These are phyloP conservation scores for Narcine bancroftii DNA, from an alignment of 2,113 vertebrate genomes.

Conservation along the genomic window DNA sequence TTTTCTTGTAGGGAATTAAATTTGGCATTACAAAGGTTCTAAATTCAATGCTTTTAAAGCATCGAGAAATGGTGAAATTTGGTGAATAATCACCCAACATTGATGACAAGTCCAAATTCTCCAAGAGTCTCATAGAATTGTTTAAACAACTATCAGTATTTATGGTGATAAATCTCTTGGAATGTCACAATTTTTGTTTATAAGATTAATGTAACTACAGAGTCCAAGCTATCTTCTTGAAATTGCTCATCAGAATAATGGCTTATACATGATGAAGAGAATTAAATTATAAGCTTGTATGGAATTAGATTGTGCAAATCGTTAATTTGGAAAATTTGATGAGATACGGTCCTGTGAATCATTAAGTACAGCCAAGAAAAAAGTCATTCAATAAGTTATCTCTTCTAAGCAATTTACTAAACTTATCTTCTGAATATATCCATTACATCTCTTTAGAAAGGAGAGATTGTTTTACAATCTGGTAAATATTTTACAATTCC, in stretches of 20 bases:
- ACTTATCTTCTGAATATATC: background rate
- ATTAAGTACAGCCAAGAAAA: background rate
- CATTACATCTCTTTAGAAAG: background rate
- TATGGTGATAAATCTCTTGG: background rate
- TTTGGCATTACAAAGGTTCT: too few relatives aligned
- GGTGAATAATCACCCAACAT: background rate
- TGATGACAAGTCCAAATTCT: background rate
- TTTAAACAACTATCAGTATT: constrained; percentile 19
- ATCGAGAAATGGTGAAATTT: too few relatives aligned
- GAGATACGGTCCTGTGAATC: background rate
- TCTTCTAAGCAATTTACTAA: background rate
- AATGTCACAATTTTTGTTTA: background rate
- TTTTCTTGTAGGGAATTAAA: too few relatives aligned
- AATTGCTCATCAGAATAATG: background rate
- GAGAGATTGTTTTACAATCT: background rate
- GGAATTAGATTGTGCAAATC: background rate
- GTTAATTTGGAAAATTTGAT: background rate
- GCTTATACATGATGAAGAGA: background rate
- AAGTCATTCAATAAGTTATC: background rate
- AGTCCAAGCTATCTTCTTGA: background rate
- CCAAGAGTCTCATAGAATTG: background rate
- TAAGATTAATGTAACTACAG: background rate
- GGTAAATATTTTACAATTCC: background rate
- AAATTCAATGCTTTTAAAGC: too few relatives aligned
- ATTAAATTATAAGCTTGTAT: constrained; percentile 5